A percentile compares a stretch with the other conserved stretches of the same genome.
These are phyloP conservation scores for Phenganax stokvisi DNA, from an alignment of 92 coral and sea anemone genomes.

Conservation along the genomic window DNA sequence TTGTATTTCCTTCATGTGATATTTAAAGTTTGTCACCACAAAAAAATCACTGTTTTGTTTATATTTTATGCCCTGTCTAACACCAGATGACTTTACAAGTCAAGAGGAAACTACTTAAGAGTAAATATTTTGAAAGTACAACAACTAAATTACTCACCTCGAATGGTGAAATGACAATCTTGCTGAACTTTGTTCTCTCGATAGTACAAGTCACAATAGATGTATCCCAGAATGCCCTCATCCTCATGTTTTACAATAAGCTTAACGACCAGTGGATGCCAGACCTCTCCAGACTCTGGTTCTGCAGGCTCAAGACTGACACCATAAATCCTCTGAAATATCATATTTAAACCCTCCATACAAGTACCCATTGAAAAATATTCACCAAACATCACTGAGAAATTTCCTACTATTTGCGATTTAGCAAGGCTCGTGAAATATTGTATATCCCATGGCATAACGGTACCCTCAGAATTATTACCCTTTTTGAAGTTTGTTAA, in stretches of 20 bases:
- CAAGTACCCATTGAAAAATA: slow-evolving; percentile 95
- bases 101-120: neutral
- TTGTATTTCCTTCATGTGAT: too few species aligned
- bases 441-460: slow-evolving; percentile 95
- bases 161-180: slow-evolving; percentile 91
- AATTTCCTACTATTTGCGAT: slow-evolving; percentile 56
- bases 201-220: slow-evolving; percentile 84
- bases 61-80: neutral
- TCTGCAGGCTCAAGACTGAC: slow-evolving; percentile 63
- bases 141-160: slow-evolving; percentile 50
- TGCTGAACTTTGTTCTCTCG: slow-evolving; percentile 78
- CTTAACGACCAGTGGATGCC: slow-evolving; percentile 89
- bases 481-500: slow-evolving; percentile 58
- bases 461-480: slow-evolving; percentile 21
- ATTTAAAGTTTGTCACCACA: too few species aligned
- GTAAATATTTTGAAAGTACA: neutral
- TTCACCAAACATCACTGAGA: slow-evolving; percentile 58
- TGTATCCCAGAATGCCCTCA: slow-evolving; percentile 83
- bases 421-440: slow-evolving; percentile 79
- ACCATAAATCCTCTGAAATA: slow-evolving; percentile 75
- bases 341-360: slow-evolving; percentile 79
- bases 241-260: slow-evolving; percentile 78
- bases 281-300: slow-evolving; percentile 74
- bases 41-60: too few species aligned
- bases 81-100: neutral